Evolutionary conservation across 2,113 vertebrate genomes (phyloP), one percentile per base, ranked within the genome.

Genomic region (Nettapus auritus): DNA sequence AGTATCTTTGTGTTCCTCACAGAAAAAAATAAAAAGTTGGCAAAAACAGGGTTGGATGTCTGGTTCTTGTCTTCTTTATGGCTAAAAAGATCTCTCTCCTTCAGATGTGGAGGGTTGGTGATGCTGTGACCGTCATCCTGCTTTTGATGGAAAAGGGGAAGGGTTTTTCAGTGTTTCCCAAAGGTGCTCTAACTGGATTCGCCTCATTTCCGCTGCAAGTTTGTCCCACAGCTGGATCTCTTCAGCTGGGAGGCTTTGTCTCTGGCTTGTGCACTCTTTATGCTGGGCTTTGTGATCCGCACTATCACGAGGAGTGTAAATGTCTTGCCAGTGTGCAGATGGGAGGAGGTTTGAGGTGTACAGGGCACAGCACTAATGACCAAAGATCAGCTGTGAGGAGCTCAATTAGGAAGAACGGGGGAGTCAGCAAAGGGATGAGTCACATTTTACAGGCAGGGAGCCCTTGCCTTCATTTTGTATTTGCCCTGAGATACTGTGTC

Each of bases 131-230:
- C 81, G 85, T 93, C 86, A 90, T 95, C 59, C 57, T 66, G 53
- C 73, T 70, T 79, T 66, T 63, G 83, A 84, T 48, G 80, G 73
- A 96, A 90, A 95, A 73, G 36, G 15, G 57, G 77, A 80, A 93
- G 9, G 12, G 34, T 90, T 96, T 90, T 92, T 71, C 69, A 66
- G 29, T 86, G 77, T 62, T 93, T 96, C 92, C 96, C 94, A 73
- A 75, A 93, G 90, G 96, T 93, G 40, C 83, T 95, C 36, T 94
- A 86, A 88, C 80, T 92, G 92, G 90, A 96, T 96, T 96, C 95
- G 82, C 90, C 94, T 96, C 93, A 96, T 96, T 94, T 96, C 92
- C 94, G 95, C 62, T 92, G 57, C 44, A 84, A 68, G 83, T 84
- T 94, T 13, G 1, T 87, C 90, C 53, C 83, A 93, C 96, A 95